Percentiles rank a stretch among this genome's conserved stretches.
phyloP scores from a whole-genome alignment of 2,113 vertebrate genomes.

The Pedionomus torquatus region DNA sequence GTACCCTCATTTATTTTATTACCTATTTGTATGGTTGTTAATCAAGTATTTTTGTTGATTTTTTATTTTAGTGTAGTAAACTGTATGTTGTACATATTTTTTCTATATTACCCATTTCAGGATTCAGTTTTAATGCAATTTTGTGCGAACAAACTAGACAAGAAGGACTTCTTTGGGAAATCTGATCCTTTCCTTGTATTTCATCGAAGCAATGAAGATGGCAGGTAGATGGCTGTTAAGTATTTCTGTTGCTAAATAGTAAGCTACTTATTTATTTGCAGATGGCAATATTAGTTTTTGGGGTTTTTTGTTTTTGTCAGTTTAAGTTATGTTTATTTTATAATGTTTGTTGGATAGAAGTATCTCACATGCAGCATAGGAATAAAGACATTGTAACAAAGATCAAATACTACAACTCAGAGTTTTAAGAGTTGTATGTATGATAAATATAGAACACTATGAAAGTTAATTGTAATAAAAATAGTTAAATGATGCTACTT shows the following conservation, averaged over 20 bases:
- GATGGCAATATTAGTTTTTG: background rate
- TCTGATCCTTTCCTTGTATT: slow-evolving; percentile 90
- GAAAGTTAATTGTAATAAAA: background rate
- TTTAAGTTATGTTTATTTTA: background rate
- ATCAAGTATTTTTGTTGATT: background rate
- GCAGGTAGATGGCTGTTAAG: slow-evolving; percentile 74
- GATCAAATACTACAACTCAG: background rate
- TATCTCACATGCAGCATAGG: background rate
- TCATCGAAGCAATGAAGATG: slow-evolving; percentile 88
- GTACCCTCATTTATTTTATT: background rate
- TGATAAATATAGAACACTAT: background rate
- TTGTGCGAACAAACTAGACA: slow-evolving; percentile 89
- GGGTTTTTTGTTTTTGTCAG: background rate
- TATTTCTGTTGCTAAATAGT: background rate
- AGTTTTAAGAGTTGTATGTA: background rate
- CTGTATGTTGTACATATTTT: background rate
- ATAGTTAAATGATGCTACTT: background rate
- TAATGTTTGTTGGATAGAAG: background rate
- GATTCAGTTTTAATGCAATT: slow-evolving; percentile 90
- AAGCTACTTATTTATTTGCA: background rate
- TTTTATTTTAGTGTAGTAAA: background rate
- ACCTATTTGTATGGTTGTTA: background rate
- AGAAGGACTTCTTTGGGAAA: slow-evolving; percentile 91
- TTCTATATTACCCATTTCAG: slow-evolving; percentile 61
- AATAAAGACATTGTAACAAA: background rate